Conservation (phyloP, 2,888 invertebrate genomes). For the Cenopis cana region DNA sequence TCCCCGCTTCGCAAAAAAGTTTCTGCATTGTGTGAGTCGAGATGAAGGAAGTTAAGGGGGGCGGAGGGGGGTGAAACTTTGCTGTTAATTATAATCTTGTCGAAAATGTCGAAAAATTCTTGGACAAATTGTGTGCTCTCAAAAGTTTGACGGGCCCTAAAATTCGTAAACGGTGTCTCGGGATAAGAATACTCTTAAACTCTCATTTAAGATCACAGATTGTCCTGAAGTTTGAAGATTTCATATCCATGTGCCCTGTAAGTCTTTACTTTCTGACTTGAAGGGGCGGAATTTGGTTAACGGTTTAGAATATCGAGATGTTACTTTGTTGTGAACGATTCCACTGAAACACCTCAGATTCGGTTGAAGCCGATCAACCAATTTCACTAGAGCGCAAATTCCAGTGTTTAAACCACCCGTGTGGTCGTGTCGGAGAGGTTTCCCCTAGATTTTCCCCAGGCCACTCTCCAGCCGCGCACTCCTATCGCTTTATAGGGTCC, state of each 20-base stretch:
- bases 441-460: too few species aligned
- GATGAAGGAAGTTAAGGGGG: conserved; percentile 32
- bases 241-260: background rate
- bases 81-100: conserved; percentile 25
- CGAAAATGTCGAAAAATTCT: conserved; percentile 18
- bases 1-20: conserved; percentile 17
- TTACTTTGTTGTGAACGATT: too few species aligned
- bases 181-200: conserved; percentile 1
- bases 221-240: background rate
- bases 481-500: too few species aligned
- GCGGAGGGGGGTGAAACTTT: conserved; percentile 18
- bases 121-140: conserved; percentile 29
- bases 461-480: too few species aligned
- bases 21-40: conserved; percentile 7
- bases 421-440: too few species aligned
- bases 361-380: too few species aligned
- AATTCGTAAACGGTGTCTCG: background rate
- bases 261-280: too few species aligned
- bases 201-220: conserved; percentile 2
- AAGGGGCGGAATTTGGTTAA: too few species aligned
- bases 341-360: too few species aligned
- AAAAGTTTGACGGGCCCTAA: conserved; percentile 15
- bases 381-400: too few species aligned
- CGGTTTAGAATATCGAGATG: too few species aligned
- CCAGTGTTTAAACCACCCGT: too few species aligned